A percentile compares a stretch with the other conserved stretches of the same genome.
Evolutionary conservation across 2,113 vertebrate genomes (phyloP).

Genomic region (Anhinga anhinga): DNA sequence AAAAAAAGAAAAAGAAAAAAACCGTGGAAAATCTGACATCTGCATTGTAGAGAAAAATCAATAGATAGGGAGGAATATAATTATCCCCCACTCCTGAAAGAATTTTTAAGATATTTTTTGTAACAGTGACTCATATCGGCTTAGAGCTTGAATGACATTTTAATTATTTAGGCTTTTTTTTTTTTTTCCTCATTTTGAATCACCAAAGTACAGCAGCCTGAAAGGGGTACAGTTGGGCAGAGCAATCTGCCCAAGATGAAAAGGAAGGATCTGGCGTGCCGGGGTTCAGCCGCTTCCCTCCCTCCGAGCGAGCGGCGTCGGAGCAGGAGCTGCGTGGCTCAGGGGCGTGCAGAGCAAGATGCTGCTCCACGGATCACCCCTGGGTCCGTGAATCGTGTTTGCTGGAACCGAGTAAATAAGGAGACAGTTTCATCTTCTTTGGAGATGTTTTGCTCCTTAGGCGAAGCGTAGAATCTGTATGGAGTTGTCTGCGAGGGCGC

Average conservation of each 20-base stretch:
- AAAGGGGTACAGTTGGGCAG: neutral
- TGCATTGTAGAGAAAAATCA: conserved; percentile 71
- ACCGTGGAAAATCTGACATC: conserved; percentile 74
- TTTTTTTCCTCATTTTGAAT: conserved; percentile 40
- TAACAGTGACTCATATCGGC: conserved; percentile 70
- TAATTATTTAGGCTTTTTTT: conserved; percentile 69
- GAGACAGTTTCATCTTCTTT: neutral
- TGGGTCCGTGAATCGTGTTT: fast-evolving
- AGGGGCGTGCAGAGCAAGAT: neutral
- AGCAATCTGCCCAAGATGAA: neutral
- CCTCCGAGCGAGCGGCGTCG: fast-evolving
- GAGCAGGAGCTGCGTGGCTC: neutral
- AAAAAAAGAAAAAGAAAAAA: neutral
- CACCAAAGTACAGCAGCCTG: conserved; percentile 38
- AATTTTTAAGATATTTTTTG: conserved; percentile 64
- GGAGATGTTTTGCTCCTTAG: neutral
- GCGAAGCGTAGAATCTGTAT: fast-evolving
- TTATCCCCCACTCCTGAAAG: conserved; percentile 71
- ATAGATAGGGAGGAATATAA: conserved; percentile 74
- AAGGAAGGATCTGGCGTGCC: neutral
- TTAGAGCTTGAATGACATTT: conserved; percentile 74
- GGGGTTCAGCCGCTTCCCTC: neutral
- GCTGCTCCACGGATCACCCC: neutral
- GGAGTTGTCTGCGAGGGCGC: neutral
- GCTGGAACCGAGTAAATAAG: neutral